Conservation (phyloP, 2,113 vertebrate genomes). For the Sciurus niger region DNA sequence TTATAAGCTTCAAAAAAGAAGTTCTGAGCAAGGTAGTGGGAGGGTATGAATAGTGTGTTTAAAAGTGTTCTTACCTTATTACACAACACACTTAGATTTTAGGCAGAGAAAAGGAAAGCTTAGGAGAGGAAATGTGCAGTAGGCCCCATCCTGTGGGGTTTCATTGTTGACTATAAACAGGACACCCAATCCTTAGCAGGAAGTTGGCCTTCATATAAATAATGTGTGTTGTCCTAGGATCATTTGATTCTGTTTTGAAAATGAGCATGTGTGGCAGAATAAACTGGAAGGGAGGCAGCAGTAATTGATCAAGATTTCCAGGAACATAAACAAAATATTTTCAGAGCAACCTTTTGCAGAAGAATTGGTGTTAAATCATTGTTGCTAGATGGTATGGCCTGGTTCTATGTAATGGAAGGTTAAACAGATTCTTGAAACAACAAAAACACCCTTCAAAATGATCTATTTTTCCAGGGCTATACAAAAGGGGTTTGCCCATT, state of each 20-base stretch:
- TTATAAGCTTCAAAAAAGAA: conserved; percentile 73
- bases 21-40: conserved; percentile 54
- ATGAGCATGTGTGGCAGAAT: conserved; percentile 69
- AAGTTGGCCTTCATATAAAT: conserved; percentile 75
- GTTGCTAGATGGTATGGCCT: conserved; percentile 74
- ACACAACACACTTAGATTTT: conserved; percentile 53
- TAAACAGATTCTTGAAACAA: conserved; percentile 84
- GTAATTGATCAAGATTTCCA: conserved; percentile 83
- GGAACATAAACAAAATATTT: conserved; percentile 81
- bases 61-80: conserved; percentile 32
- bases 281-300: conserved; percentile 74
- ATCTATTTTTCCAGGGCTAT: conserved; percentile 82
- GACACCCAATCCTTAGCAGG: conserved; percentile 30
- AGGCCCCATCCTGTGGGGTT: neutral
- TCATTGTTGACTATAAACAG: conserved; percentile 61
- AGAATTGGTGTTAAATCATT: conserved; percentile 82
- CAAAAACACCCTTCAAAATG: conserved; percentile 83
- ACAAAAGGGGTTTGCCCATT: conserved; percentile 81
- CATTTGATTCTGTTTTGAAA: conserved; percentile 78
- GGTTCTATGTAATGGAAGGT: conserved; percentile 80
- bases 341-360: conserved; percentile 75
- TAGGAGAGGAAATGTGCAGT: neutral
- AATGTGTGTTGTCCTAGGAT: conserved; percentile 63
- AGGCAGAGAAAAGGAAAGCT: conserved; percentile 34
- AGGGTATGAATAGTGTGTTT: conserved; percentile 19